Percentiles rank a stretch among this genome's conserved stretches.
Evolutionary conservation across 2,888 invertebrate species (phyloP).

Genomic region (Tetheella fluctuosa): DNA sequence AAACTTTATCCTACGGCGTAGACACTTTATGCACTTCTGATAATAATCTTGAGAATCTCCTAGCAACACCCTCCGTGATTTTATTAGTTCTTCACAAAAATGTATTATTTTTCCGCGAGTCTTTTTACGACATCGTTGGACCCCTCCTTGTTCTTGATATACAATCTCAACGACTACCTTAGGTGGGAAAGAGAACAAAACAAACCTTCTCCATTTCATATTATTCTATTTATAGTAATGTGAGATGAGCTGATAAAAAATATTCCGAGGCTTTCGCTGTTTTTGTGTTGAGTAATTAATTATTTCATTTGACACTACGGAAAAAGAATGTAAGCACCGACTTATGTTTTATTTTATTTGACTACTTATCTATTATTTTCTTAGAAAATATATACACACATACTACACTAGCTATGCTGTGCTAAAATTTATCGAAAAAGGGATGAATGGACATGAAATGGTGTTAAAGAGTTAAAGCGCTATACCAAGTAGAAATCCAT

Average conservation of each 20-base stretch:
- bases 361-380: no score
- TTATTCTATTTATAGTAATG: background rate
- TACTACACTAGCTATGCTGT: no score
- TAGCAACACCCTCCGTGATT: conserved; percentile 23
- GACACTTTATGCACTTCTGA: conserved; percentile 11
- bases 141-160: conserved; percentile 11
- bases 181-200: background rate
- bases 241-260: background rate
- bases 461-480: no score
- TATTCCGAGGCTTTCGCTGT: background rate
- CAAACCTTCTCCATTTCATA: background rate
- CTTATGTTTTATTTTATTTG: no score
- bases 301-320: no score
- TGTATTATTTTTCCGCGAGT: conserved; percentile 15
- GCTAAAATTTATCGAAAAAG: no score
- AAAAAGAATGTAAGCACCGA: no score
- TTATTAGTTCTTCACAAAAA: conserved; percentile 18
- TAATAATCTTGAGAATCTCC: conserved; percentile 13
- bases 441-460: no score
- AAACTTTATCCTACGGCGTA: background rate
- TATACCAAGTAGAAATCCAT: no score
- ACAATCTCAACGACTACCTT: conserved; percentile 11
- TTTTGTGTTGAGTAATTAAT: background rate
- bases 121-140: conserved; percentile 10
- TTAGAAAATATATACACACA: no score